Conservation (phyloP, 2,113 vertebrate genomes). For the Embiotoca jacksoni region DNA sequence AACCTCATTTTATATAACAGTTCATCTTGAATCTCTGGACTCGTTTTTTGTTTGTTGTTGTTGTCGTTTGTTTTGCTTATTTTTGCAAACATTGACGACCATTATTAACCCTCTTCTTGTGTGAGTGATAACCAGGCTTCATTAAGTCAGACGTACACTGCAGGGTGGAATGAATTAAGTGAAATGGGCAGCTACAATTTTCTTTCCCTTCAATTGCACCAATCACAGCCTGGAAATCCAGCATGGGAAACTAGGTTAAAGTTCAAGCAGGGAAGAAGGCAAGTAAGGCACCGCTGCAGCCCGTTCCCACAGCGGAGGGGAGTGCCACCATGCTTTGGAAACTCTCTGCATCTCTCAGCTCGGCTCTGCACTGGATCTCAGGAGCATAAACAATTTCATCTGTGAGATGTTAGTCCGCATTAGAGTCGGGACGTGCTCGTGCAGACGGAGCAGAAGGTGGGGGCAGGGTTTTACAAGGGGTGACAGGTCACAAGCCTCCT, state of each 20-base stretch:
- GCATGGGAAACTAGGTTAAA: constrained; percentile 78
- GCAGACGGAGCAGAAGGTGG: constrained; percentile 57
- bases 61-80: too few species aligned
- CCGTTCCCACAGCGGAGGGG: constrained; percentile 42
- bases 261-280: constrained; percentile 68
- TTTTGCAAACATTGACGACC: too few species aligned
- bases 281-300: constrained; percentile 40
- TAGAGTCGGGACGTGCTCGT: constrained; percentile 12
- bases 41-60: too few species aligned
- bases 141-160: too few species aligned
- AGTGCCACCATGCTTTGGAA: neutral
- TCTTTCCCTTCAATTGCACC: constrained; percentile 6
- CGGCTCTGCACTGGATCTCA: too few species aligned
- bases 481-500: constrained; percentile 88
- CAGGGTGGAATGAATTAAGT: too few species aligned
- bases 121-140: too few species aligned
- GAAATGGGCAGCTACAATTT: constrained; percentile 15
- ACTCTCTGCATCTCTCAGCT: neutral
- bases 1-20: too few species aligned
- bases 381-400: neutral
- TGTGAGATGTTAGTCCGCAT: neutral
- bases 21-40: too few species aligned
- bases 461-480: constrained; percentile 77
- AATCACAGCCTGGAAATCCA: constrained; percentile 35
- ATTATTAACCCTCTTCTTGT: too few species aligned